Evolutionary conservation across 2,888 invertebrate genomes (phyloP).

Genomic region (Eupithecia tripunctaria): DNA sequence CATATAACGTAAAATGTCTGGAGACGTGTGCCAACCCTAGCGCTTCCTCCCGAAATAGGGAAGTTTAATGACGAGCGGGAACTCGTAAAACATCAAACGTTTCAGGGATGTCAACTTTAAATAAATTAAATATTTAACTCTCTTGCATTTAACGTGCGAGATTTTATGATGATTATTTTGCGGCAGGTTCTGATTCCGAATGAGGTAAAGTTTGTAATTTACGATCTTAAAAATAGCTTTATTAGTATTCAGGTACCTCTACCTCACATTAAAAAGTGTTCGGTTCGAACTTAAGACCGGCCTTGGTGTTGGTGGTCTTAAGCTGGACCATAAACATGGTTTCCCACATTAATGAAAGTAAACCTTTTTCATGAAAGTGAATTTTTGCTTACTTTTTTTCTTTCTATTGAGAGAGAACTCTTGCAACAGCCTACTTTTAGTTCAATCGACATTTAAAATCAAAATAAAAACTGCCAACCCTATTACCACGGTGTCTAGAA

Average conservation of each 20-base stretch:
- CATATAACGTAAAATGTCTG: constrained; percentile 14
- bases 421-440: neutral
- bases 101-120: constrained; percentile 66
- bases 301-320: neutral
- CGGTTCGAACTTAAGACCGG: neutral
- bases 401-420: neutral
- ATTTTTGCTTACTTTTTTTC: neutral
- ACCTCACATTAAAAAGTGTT: neutral
- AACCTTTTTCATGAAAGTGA: too few species aligned
- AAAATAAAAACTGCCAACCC: constrained; percentile 40
- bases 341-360: neutral
- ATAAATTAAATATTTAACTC: constrained; percentile 47
- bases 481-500: constrained; percentile 43
- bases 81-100: constrained; percentile 77
- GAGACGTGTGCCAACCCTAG: constrained; percentile 62
- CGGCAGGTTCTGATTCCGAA: constrained; percentile 23
- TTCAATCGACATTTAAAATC: neutral
- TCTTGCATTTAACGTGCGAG: constrained; percentile 32
- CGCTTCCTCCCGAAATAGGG: constrained; percentile 67
- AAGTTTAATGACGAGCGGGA: constrained; percentile 78
- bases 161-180: constrained; percentile 36
- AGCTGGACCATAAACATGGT: neutral
- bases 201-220: constrained; percentile 24
- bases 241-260: neutral
- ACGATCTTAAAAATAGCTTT: constrained; percentile 16